phyloP scores from a whole-genome alignment of 2,888 invertebrate genomes.

The Noctuana brunneofusca region DNA sequence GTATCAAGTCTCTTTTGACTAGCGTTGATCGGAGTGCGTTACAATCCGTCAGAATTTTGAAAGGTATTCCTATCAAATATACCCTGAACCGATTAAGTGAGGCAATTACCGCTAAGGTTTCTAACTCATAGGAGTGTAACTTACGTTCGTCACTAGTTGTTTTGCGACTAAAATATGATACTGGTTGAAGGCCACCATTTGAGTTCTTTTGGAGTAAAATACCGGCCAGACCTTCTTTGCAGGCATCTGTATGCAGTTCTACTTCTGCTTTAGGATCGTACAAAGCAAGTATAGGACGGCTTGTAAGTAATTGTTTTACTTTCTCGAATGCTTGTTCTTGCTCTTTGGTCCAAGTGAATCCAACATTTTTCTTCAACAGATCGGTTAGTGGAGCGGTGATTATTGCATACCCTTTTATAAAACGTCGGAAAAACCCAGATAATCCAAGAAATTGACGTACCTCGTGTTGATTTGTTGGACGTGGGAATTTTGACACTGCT shows the following conservation, averaged over 20 bases:
- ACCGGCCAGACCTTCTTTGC: background rate
- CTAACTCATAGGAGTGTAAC: background rate
- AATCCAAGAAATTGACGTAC: background rate
- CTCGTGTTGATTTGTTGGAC: background rate
- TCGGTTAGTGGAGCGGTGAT: background rate
- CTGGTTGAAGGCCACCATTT: background rate
- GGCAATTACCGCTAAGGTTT: background rate
- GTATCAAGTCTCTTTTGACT: background rate
- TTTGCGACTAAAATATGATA: background rate
- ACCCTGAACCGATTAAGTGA: background rate
- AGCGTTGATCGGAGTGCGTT: background rate
- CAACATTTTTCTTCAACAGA: background rate
- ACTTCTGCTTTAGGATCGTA: background rate
- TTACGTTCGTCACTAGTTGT: background rate
- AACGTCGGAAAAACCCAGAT: background rate
- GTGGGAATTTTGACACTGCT: background rate
- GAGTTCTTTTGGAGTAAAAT: background rate
- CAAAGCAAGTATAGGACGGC: background rate
- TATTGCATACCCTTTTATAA: background rate
- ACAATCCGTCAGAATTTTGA: background rate
- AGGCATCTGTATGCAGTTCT: background rate
- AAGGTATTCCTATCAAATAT: background rate
- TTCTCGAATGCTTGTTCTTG: background rate
- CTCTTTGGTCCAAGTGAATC: background rate
- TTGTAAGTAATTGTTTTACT: background rate